Conservation (phyloP, 2,797 vertebrate species). For the Anguilla obscura region DNA sequence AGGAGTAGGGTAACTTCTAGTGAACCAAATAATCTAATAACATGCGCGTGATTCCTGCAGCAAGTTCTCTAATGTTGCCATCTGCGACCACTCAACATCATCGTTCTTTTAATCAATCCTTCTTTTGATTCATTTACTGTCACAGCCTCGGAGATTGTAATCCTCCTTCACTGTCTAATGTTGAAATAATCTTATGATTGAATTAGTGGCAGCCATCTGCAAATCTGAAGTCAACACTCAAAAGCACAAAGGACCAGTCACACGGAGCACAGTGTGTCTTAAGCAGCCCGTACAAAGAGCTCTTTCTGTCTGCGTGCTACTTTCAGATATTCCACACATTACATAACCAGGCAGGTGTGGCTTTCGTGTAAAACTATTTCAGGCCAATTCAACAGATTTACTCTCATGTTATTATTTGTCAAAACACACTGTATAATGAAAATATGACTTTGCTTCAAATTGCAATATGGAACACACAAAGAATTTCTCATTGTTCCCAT, state of each 20-base stretch:
- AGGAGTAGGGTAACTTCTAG: not conserved
- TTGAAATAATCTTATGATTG: slow-evolving; percentile 33
- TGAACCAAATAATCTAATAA: not conserved
- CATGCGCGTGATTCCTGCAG: not conserved
- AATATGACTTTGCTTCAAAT: not conserved
- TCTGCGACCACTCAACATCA: slow-evolving; percentile 13
- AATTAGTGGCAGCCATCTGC: slow-evolving; percentile 26
- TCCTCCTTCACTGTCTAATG: slow-evolving; percentile 28
- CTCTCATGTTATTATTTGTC: not conserved
- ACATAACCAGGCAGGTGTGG: not conserved
- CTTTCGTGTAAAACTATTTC: not conserved
- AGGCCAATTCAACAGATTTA: not conserved
- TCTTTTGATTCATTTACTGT: slow-evolving; percentile 21
- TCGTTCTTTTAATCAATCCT: slow-evolving; percentile 11
- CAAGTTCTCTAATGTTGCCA: not conserved
- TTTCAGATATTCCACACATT: not conserved
- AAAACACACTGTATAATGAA: not conserved
- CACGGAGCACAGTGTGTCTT: not conserved
- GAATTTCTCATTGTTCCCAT: not conserved
- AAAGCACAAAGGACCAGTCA: slow-evolving; percentile 8
- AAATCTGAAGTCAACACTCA: slow-evolving; percentile 15
- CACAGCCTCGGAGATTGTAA: slow-evolving; percentile 12
- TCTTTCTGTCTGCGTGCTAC: not conserved
- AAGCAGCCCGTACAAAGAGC: not conserved
- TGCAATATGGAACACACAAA: not conserved